These are phyloP conservation scores for Trachymyrmex cornetzi DNA, from an alignment of 1,140 invertebrate genomes.

Conservation along the genomic window DNA sequence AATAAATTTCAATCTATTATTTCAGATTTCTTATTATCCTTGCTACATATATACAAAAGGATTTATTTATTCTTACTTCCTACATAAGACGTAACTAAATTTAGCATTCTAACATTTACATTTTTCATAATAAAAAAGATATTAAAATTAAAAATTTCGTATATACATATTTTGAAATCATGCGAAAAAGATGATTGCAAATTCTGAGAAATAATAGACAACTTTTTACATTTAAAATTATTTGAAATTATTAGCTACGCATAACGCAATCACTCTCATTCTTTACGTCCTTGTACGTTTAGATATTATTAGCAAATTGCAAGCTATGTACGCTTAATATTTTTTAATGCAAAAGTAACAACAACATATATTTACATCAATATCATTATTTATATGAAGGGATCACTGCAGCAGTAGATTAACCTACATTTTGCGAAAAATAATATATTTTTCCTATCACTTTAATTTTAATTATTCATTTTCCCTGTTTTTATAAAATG, in stretches of 20 bases:
- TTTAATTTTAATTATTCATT: no score
- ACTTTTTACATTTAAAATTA: conserved; percentile 21
- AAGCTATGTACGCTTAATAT: conserved; percentile 24
- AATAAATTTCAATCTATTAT: conserved; percentile 29
- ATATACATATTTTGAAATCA: not conserved
- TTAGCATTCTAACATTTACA: conserved; percentile 37
- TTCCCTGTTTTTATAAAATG: no score
- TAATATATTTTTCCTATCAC: no score
- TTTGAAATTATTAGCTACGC: not conserved
- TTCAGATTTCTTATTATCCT: conserved; percentile 10
- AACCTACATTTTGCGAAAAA: no score
- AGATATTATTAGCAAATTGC: conserved; percentile 30
- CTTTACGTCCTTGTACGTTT: not conserved
- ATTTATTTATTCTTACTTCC: conserved; percentile 27
- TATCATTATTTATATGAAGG: not conserved
- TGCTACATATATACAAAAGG: conserved; percentile 23
- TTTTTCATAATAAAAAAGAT: not conserved
- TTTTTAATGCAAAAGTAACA: not conserved
- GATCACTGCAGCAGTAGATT: no score
- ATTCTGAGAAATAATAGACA: conserved; percentile 10
- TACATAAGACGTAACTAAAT: conserved; percentile 20
- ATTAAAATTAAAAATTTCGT: not conserved
- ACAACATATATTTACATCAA: conserved; percentile 7
- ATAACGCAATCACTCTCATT: conserved; percentile 10
- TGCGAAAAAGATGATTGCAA: not conserved